Percentiles rank a stretch among this genome's conserved stretches.
These are phyloP conservation scores for Pomatostomus ruficeps DNA, from an alignment of 2,113 vertebrate species.

Conservation along the genomic window DNA sequence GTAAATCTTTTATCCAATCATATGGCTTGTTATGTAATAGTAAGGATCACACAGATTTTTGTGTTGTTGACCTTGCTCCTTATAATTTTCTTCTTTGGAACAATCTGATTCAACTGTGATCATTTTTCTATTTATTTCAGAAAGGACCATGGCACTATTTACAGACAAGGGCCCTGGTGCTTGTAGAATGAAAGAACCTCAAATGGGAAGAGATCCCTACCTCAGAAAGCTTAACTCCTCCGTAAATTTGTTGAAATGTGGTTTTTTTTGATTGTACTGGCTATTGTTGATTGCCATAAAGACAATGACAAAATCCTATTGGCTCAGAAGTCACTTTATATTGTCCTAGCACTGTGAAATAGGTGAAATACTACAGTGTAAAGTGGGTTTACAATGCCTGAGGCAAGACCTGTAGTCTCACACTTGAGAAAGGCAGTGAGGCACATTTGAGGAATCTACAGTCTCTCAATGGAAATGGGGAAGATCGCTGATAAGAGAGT, in stretches of 20 bases:
- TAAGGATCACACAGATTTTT: not conserved
- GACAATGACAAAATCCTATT: not conserved
- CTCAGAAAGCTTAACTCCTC: not conserved
- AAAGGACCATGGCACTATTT: not conserved
- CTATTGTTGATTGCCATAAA: not conserved
- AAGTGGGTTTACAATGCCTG: not conserved
- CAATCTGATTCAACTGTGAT: not conserved
- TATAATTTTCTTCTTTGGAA: not conserved
- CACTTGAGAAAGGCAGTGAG: not conserved
- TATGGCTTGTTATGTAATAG: not conserved
- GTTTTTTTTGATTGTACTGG: not conserved
- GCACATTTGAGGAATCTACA: not conserved
- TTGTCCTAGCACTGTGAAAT: not conserved
- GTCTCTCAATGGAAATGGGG: not conserved
- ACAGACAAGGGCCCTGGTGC: not conserved
- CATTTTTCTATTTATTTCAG: not conserved
- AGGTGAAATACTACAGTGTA: not conserved
- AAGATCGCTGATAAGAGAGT: not conserved
- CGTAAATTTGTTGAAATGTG: not conserved
- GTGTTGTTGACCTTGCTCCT: not conserved
- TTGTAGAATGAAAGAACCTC: not conserved
- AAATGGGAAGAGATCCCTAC: not conserved
- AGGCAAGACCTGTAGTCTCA: not conserved
- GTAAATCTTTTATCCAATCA: not conserved
- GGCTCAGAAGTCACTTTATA: not conserved